Conservation (phyloP, 2,888 invertebrate genomes). For the Leptinotarsa haldemani region DNA sequence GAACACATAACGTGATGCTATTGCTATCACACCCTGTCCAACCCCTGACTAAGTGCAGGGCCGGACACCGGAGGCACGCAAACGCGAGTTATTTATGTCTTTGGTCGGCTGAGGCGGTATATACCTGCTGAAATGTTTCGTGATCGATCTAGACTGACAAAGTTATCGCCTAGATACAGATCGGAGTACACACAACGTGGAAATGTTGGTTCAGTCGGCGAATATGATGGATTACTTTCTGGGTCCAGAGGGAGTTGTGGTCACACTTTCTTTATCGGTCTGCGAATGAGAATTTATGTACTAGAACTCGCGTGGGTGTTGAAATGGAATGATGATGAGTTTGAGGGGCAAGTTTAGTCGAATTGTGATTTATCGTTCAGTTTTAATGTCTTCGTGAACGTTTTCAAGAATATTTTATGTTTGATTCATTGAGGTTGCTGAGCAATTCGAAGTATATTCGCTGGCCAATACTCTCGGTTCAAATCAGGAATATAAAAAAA, state of each 20-base stretch:
- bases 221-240: conserved; percentile 5
- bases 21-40: conserved; percentile 50
- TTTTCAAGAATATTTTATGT: too few species aligned
- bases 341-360: too few species aligned
- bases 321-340: too few species aligned
- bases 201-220: neutral
- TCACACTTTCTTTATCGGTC: conserved; percentile 1
- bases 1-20: conserved; percentile 53
- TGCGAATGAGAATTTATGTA: neutral
- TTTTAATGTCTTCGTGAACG: too few species aligned
- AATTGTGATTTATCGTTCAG: too few species aligned
- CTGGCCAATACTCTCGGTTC: too few species aligned
- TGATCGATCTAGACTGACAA: conserved; percentile 29
- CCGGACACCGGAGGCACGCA: conserved; percentile 53
- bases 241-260: neutral
- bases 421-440: too few species aligned
- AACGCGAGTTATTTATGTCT: conserved; percentile 48
- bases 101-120: conserved; percentile 37
- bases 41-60: conserved; percentile 56
- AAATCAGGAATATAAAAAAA: too few species aligned
- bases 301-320: neutral
- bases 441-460: too few species aligned
- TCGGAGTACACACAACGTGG: neutral
- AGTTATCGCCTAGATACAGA: conserved; percentile 28
- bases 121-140: conserved; percentile 32